A percentile compares a stretch with the other conserved stretches of the same genome.
Evolutionary conservation across 1,140 invertebrate genomes (phyloP).

Genomic region (Drosophila eugracilis): DNA sequence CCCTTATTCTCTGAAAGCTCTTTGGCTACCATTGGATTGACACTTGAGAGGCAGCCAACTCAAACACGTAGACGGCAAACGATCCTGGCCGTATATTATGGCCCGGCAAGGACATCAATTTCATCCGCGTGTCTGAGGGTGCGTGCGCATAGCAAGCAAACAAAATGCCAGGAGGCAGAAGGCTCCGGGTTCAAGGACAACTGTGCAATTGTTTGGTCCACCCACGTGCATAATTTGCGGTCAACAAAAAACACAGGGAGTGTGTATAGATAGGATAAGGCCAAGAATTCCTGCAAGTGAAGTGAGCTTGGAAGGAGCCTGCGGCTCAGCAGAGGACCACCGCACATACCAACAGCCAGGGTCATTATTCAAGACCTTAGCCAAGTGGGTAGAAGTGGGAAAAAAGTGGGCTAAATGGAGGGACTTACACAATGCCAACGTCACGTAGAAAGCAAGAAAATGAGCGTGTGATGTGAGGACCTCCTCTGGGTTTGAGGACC

Average conservation of each 20-base stretch:
- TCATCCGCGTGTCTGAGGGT: slow-evolving; percentile 26
- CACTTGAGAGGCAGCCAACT: slow-evolving; percentile 42
- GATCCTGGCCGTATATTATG: slow-evolving; percentile 30
- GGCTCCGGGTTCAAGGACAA: slow-evolving; percentile 68
- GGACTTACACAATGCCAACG: slow-evolving; percentile 9
- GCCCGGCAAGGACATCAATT: slow-evolving; percentile 63
- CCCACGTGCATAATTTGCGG: slow-evolving; percentile 79
- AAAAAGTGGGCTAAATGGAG: slow-evolving; percentile 6
- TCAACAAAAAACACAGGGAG: slow-evolving; percentile 44
- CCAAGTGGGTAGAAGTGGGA: slow-evolving; percentile 19
- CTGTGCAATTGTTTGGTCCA: slow-evolving; percentile 50
- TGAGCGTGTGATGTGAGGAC: slow-evolving; percentile 1
- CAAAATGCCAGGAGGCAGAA: slow-evolving; percentile 46
- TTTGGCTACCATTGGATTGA: slow-evolving; percentile 32
- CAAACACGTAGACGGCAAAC: slow-evolving; percentile 34
- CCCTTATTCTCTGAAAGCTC: slow-evolving; percentile 12
- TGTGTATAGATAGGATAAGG: not conserved
- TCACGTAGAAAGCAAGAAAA: slow-evolving; percentile 36
- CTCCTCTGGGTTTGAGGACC: not conserved
- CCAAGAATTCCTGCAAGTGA: slow-evolving; percentile 53
- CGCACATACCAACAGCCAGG: slow-evolving; percentile 19
- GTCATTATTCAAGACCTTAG: slow-evolving; percentile 42
- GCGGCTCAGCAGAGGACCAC: slow-evolving; percentile 3
- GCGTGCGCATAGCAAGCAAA: slow-evolving; percentile 58
- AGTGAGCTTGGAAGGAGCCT: slow-evolving; percentile 29